Base-by-base conservation (phyloP, 1,140 invertebrate genomes). In the Pachyrhynchus sulphureomaculatus region DNA sequence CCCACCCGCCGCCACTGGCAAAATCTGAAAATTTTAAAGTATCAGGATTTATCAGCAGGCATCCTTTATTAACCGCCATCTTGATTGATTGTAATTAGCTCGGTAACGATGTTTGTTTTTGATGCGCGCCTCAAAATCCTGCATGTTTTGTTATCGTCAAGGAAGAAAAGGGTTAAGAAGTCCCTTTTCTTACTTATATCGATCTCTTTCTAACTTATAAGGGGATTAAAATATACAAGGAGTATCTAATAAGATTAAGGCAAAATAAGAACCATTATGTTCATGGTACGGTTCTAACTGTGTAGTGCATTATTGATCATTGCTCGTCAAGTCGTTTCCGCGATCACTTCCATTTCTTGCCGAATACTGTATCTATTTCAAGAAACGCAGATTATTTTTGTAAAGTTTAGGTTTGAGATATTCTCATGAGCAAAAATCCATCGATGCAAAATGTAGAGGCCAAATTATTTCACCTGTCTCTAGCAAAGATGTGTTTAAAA, bases 51-150 rank as follows among this genome's bases (percentile, higher is more conserved):
- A 62, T 62, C 60, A 62, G 60, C 51, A 51, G 42, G 53, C 60
- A 48, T 44, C 60, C 60, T 62, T 62, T 62, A 62, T 62, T 62
- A 62, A 55, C 53, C 60, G 60, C 59, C 59, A 62, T 62, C 59
- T 55, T 62, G 59, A 62, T 62, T 62, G 59, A 62, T 62, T 55
- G 51, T 62, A 62, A 62, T 62, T 62, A 62, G 59, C 52, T 62
- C n/a, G 21, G n/a, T 32, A 49, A 55, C 49, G 59, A 62, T 62
- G 59, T 62, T 62, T 62, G 59, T 62, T 62, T 62, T 62, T 62
- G 60, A 62, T 62, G 53, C 59, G 59, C 59, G 59, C 59, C 48
- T 45, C 59, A 54, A 61, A 61, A 61, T 53, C 59, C 21, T 61
- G 59, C 60, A 62, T 55, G 60, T 62, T 62, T 62, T 62, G 60